Evolutionary conservation across 2,797 vertebrate genomes (phyloP).

Genomic region (Mormyrops attenuatus): DNA sequence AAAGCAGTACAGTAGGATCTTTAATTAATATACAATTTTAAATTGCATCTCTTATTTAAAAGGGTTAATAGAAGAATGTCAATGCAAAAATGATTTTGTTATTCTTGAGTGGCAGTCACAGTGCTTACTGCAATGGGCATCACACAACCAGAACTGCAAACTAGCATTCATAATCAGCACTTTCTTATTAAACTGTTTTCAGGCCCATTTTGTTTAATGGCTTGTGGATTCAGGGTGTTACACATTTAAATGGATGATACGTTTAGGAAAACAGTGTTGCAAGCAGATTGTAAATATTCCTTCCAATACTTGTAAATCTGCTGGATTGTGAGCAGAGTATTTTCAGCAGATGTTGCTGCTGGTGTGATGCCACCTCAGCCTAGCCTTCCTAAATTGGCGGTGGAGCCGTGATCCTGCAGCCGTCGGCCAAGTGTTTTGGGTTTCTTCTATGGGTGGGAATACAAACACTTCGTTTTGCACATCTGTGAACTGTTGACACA

Average conservation of each 20-base stretch:
- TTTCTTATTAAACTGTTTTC: neutral
- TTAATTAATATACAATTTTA: neutral
- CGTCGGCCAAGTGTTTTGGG: neutral
- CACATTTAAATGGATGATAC: constrained; percentile 32
- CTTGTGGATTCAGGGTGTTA: constrained; percentile 13
- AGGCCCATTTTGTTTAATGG: constrained; percentile 23
- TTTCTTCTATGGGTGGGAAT: constrained; percentile 16
- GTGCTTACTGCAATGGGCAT: neutral
- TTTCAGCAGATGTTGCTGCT: constrained; percentile 35
- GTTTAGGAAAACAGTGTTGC: constrained; percentile 36
- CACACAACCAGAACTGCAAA: neutral
- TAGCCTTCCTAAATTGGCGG: constrained; percentile 54
- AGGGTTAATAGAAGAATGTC: neutral
- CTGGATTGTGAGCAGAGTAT: constrained; percentile 29
- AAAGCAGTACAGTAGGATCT: neutral
- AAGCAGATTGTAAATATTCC: constrained; percentile 30
- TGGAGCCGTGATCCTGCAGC: constrained; percentile 27
- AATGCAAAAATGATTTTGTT: neutral
- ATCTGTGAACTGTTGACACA: constrained; percentile 47
- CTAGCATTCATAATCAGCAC: neutral
- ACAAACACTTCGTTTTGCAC: constrained; percentile 41
- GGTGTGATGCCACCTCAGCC: constrained; percentile 32
- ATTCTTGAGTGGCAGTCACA: neutral
- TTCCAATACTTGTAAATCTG: constrained; percentile 33
- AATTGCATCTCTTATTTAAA: neutral